Evolutionary conservation across 2,113 vertebrate genomes (phyloP).

Genomic region (Anoplopoma fimbria): DNA sequence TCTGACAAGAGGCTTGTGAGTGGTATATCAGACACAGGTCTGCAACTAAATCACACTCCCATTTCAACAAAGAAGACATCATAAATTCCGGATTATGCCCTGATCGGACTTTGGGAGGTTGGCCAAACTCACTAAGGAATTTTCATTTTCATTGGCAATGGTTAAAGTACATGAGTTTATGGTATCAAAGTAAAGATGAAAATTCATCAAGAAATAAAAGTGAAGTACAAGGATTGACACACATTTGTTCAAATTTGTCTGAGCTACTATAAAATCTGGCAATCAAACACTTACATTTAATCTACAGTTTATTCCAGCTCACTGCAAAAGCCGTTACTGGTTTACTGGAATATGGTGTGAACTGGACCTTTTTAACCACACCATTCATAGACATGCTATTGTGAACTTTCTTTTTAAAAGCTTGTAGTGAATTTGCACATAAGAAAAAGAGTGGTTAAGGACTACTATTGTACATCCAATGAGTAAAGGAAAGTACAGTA

Average conservation of each 20-base stretch:
- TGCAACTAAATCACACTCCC: conserved; percentile 13
- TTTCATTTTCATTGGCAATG: conserved; percentile 1
- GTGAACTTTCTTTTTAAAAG: background rate
- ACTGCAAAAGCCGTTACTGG: background rate
- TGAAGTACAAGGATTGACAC: background rate
- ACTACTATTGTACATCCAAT: background rate
- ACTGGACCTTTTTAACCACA: background rate
- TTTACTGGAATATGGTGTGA: background rate
- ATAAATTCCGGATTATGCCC: conserved; percentile 8
- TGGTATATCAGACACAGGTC: conserved; percentile 9
- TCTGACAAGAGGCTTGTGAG: conserved; percentile 16
- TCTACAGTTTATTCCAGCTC: background rate
- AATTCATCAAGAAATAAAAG: background rate
- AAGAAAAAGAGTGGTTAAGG: background rate
- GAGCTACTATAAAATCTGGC: background rate
- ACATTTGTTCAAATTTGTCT: background rate
- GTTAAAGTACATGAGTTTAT: background rate
- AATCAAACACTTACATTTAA: background rate
- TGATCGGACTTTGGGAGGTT: conserved; percentile 14
- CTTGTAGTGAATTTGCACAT: background rate
- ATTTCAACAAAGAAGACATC: conserved; percentile 16
- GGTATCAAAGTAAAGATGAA: background rate
- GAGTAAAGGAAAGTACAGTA: too few species aligned
- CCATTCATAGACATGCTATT: background rate
- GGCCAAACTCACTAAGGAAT: background rate